Evolutionary conservation across 2,888 invertebrate species (phyloP), one percentile per base, ranked within the genome.

Genomic region (Mallateleia sp.): DNA sequence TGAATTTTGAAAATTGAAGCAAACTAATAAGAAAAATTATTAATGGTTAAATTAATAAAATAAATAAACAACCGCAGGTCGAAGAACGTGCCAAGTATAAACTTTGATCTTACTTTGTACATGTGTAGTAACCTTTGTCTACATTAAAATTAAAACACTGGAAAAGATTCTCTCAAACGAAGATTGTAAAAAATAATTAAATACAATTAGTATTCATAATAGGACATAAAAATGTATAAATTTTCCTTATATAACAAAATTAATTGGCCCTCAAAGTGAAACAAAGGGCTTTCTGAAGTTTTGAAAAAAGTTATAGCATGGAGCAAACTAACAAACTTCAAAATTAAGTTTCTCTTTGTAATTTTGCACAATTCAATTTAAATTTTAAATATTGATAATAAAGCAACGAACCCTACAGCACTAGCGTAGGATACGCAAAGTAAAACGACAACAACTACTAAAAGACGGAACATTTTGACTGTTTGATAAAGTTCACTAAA

Each of bases 361-460:
- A 71, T 71, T 56, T 56, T 56, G 18, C n/a, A 56, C 42, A 71
- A 71, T 71, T 56, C 25, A 54, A 71, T 71, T 20, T 71, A 71
- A 56, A 56, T 56, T 71, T 71, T 71, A 71, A 56, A 56, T 42
- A 56, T 38, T 71, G 69, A 42, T 56, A 18, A 56, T 71, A 56
- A 71, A 56, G 56, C 54, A 42, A 14, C 25, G 56, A 54, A 71
- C 69, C 24, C 38, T 38, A 42, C 24, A 54, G 24, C 34, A 52
- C 22, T 11, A 38, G 38, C 15, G 38, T 14, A 38, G 9, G 38
- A 14, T 38, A 28, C 34, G 22, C 38, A 38, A 69, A 69, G 69
- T 52, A 69, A 54, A 54, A 38, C 15, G 34, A 14, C 38, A 54
- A 69, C 69, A 69, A 69, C 32, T 24, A 38, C 15, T n/a, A 34